Base-by-base conservation (phyloP, 2,797 vertebrate species). In the Sitta carolinensis region DNA sequence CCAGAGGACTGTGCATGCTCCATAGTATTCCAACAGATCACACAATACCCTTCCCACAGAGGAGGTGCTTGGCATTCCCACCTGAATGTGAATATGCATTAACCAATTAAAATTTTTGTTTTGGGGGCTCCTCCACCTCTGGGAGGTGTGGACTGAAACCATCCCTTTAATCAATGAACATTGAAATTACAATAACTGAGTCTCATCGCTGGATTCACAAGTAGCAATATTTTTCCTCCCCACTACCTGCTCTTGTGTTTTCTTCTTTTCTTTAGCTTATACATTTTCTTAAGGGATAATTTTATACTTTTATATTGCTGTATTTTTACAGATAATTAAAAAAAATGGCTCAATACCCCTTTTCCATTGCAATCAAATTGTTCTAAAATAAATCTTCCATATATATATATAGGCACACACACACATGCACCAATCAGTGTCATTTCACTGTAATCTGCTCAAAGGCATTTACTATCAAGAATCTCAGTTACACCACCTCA, bases 11-110 rank as follows among this genome's bases (percentile, higher is more conserved):
- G 10, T 13, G 4, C 4, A 8, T 30, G 9, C 10, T 52, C 16
- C 10, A 5, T 5, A 13, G 17, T 11, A 9, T 9, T 87, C 29
- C 5, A 51, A 21, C 19, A 48, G 20, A 42, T 16, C 36, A 8
- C 0, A 0, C 36, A 4, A 55, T 63, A 36, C 15, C 19, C 21
- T 22, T 38, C 11, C 20, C 29, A 11, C 10, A 17, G 20, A 13
- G 9, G 2, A 29, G 7, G 18, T 45, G 25, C 9, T 58, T 76
- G 47, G 29, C 23, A 25, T 34, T 85, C 29, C 29, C 23, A n/a
- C 6, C 13, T 61, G n/a, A 75, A 67, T 21, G 29, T 45, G 12
- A 59, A 47, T 25, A 11, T 30, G 6, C 10, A 54, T 47, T 54
- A 68, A 61, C 7, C 23, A 59, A 68, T 1, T 11, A 29, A 47